Conservation (phyloP, 2,888 invertebrate genomes). For the Tethea ocularis region DNA sequence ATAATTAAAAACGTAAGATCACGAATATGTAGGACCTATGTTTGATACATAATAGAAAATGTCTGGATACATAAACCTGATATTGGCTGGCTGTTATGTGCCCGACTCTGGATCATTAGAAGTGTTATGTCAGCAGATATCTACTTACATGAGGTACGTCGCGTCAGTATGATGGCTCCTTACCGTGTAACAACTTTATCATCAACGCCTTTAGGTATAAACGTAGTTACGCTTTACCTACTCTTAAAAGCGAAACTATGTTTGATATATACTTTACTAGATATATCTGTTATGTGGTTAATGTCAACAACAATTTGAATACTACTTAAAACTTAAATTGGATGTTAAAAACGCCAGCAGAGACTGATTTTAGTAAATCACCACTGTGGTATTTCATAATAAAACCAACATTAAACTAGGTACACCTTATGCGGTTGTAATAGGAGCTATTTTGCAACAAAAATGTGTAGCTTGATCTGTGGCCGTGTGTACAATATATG, state of each 20-base stretch:
- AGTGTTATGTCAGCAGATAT: constrained; percentile 3
- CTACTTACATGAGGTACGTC: neutral
- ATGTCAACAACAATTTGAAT: too few relatives aligned
- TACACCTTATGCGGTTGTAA: too few relatives aligned
- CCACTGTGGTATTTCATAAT: too few relatives aligned
- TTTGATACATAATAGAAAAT: neutral
- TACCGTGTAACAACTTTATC: neutral
- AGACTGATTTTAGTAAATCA: too few relatives aligned
- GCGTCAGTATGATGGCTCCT: neutral
- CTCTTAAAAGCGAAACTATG: neutral
- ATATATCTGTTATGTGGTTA: neutral
- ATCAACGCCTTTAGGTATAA: neutral
- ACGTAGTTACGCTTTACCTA: neutral
- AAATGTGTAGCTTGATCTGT: too few relatives aligned
- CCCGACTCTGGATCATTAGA: neutral
- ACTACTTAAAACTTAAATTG: too few relatives aligned
- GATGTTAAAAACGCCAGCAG: too few relatives aligned
- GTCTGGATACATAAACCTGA: neutral
- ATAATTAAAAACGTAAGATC: neutral
- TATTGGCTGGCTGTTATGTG: neutral
- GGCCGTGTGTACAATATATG: too few relatives aligned
- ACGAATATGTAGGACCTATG: neutral
- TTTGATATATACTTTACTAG: too few relatives aligned
- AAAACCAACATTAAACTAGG: too few relatives aligned
- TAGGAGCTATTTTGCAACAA: too few relatives aligned